These are phyloP conservation scores for Whitmania pigra DNA, from an alignment of 1,140 invertebrate species.

Conservation along the genomic window DNA sequence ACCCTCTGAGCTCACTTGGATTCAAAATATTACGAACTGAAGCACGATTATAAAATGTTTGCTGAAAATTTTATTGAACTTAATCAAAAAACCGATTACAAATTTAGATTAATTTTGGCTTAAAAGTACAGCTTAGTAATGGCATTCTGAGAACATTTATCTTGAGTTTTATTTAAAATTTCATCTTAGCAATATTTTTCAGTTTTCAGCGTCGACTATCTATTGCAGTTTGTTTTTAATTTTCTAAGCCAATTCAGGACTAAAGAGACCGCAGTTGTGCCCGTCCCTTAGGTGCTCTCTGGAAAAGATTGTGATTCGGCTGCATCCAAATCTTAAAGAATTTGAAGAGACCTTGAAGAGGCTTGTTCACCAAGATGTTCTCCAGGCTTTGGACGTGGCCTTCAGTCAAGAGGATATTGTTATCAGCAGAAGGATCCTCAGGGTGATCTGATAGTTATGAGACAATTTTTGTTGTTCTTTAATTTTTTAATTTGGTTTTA, in stretches of 20 bases:
- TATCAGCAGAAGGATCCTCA: neutral
- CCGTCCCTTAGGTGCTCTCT: neutral
- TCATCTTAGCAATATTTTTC: neutral
- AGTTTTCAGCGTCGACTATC: no score
- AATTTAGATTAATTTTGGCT: no score
- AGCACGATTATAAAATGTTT: no score
- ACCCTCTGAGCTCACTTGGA: no score
- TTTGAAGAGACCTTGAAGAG: neutral
- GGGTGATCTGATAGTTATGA: conserved; percentile 9
- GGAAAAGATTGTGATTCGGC: neutral
- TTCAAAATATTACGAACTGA: no score
- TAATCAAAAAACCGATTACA: no score
- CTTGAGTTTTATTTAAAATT: no score
- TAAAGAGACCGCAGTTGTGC: neutral
- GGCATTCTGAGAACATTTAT: neutral
- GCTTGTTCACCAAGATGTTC: conserved; percentile 9
- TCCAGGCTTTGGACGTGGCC: neutral
- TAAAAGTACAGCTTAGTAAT: no score
- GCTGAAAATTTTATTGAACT: no score
- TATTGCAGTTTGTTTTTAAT: no score
- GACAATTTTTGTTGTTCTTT: neutral
- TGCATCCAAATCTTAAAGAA: neutral
- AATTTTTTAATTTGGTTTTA: neutral
- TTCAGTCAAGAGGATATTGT: conserved; percentile 9
- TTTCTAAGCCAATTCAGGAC: neutral